Conservation (phyloP, 2,113 vertebrate genomes). For the Gymnarchus niloticus region DNA sequence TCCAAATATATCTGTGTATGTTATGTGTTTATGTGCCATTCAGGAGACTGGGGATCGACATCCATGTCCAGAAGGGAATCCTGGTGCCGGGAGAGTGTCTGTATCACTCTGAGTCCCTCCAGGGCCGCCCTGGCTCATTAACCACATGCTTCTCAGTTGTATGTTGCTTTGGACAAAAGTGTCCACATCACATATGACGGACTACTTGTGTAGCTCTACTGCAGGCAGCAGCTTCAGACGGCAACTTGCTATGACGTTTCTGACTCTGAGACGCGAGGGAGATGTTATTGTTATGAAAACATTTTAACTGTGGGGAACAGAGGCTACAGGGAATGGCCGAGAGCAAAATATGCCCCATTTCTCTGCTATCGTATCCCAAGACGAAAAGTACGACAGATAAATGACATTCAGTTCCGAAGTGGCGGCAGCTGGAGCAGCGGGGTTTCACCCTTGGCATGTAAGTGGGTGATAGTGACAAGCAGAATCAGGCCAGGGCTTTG, state of each 20-base stretch:
- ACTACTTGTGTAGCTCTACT: too few relatives aligned
- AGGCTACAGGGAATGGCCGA: not conserved
- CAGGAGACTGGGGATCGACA: too few relatives aligned
- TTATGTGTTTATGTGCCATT: not conserved
- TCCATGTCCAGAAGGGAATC: too few relatives aligned
- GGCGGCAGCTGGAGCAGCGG: not conserved
- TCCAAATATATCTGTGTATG: not conserved
- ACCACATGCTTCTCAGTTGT: too few relatives aligned
- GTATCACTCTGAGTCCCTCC: too few relatives aligned
- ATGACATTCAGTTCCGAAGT: not conserved
- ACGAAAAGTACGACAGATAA: not conserved
- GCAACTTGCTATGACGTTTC: not conserved
- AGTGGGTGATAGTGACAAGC: constrained; percentile 1
- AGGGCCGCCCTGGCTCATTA: too few relatives aligned
- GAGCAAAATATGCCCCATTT: not conserved
- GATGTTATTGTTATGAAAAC: not conserved
- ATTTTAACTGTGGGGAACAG: not conserved
- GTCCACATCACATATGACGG: too few relatives aligned
- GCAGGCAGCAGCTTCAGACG: too few relatives aligned
- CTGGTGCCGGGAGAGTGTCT: too few relatives aligned
- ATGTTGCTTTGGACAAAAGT: not conserved
- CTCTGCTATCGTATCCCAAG: not conserved
- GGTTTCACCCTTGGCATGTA: not conserved
- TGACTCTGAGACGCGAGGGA: not conserved
- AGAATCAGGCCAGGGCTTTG: not conserved